Evolutionary conservation across 2,797 vertebrate species (phyloP).

Genomic region (Pseudocheirus occidentalis): DNA sequence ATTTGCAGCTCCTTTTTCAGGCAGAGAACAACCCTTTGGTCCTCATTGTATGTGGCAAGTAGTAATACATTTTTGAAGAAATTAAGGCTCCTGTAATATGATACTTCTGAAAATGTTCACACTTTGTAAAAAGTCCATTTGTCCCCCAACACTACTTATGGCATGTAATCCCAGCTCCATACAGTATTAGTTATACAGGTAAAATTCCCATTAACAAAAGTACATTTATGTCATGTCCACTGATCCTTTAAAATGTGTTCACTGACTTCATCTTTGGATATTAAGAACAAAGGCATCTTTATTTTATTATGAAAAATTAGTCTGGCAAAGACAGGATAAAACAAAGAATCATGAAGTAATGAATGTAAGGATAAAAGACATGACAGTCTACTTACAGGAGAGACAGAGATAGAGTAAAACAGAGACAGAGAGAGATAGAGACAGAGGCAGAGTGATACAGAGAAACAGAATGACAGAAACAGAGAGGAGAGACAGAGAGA

Average conservation of each 20-base stretch:
- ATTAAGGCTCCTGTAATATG: slow-evolving; percentile 58
- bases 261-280: slow-evolving; percentile 56
- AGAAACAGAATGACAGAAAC: neutral
- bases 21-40: slow-evolving; percentile 38
- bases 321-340: slow-evolving; percentile 50
- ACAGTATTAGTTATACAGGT: slow-evolving; percentile 58
- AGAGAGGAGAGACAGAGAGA: too few species aligned
- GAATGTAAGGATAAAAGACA: slow-evolving; percentile 18
- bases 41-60: slow-evolving; percentile 54
- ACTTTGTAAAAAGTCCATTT: slow-evolving; percentile 79
- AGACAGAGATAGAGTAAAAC: neutral
- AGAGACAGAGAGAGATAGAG: neutral
- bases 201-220: slow-evolving; percentile 65
- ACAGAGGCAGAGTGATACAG: neutral
- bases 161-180: slow-evolving; percentile 55
- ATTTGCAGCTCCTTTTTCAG: slow-evolving; percentile 37
- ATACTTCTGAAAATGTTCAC: slow-evolving; percentile 68
- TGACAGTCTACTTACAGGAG: neutral
- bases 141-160: slow-evolving; percentile 19
- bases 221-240: slow-evolving; percentile 48
- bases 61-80: slow-evolving; percentile 53
- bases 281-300: slow-evolving; percentile 45
- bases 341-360: slow-evolving; percentile 33
- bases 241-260: slow-evolving; percentile 51
- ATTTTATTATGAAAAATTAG: slow-evolving; percentile 43